These are phyloP conservation scores for Gulo gulo DNA, from an alignment of 2,113 vertebrate genomes.

Conservation along the genomic window DNA sequence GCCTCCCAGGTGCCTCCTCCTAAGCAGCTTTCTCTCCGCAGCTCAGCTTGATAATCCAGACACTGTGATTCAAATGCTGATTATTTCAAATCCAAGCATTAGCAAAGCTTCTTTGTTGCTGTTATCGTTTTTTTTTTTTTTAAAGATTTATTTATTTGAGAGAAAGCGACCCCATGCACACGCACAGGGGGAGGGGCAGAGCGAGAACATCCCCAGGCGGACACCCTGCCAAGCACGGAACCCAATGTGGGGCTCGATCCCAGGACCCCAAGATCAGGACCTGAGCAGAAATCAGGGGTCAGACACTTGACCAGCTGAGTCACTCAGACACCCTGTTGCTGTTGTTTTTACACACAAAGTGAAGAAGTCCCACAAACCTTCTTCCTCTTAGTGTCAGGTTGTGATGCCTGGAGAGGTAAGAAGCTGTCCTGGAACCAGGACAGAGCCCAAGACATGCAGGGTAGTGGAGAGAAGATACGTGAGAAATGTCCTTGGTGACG, in stretches of 20 bases:
- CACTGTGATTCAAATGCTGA: neutral
- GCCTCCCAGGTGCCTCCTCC: neutral
- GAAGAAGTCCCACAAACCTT: neutral
- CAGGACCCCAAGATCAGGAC: neutral
- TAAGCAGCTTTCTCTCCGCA: neutral
- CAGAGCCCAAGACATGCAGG: accelerated
- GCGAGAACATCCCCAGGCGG: neutral
- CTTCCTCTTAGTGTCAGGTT: neutral
- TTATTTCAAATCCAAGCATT: neutral
- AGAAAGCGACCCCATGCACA: neutral
- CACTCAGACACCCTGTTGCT: neutral
- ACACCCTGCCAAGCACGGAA: neutral
- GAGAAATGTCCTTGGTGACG: neutral
- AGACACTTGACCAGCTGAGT: neutral
- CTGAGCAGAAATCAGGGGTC: neutral
- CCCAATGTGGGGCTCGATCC: neutral
- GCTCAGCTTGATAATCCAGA: neutral
- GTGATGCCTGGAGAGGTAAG: neutral
- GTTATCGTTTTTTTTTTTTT: neutral
- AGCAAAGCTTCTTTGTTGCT: neutral
- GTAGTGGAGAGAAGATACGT: accelerated
- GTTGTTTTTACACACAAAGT: neutral
- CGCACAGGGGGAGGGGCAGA: neutral
- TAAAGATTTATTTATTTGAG: neutral
- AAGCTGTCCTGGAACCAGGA: neutral